Evolutionary conservation across 2,113 vertebrate genomes (phyloP).

Genomic region (Nematolebias whitei): DNA sequence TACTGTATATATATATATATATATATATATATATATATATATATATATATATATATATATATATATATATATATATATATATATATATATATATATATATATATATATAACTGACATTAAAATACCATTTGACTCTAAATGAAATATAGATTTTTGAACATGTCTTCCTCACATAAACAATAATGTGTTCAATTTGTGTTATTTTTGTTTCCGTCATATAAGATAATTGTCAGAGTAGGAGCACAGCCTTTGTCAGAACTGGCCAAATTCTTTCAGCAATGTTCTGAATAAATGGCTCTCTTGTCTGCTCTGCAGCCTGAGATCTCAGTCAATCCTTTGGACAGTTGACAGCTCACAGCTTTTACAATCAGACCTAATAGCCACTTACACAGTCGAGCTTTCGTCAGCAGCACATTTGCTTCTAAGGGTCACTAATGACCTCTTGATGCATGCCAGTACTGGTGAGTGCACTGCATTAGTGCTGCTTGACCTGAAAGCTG

Average conservation of each 20-base stretch:
- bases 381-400: constrained; percentile 7
- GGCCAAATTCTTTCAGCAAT: constrained; percentile 5
- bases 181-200: too few species aligned
- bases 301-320: constrained; percentile 5
- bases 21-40: too few species aligned
- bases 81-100: too few species aligned
- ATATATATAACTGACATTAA: too few species aligned
- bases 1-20: too few species aligned
- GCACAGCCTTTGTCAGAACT: constrained; percentile 6
- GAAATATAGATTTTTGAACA: too few species aligned
- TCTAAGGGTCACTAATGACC: constrained; percentile 20
- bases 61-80: too few species aligned
- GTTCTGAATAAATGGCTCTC: constrained; percentile 10
- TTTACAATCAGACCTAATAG: constrained; percentile 25
- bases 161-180: too few species aligned
- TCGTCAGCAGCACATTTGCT: constrained; percentile 5
- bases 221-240: constrained; percentile 7
- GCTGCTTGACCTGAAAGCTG: constrained; percentile 26
- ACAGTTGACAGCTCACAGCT: constrained; percentile 24
- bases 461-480: constrained; percentile 28
- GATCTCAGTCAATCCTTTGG: neutral
- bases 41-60: too few species aligned
- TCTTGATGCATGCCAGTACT: constrained; percentile 16
- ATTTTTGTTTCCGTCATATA: constrained; percentile 5
- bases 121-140: too few species aligned